Evolutionary conservation across 2,888 invertebrate genomes (phyloP), one percentile per base, ranked within the genome.

Genomic region (Netelia fuscicornis): DNA sequence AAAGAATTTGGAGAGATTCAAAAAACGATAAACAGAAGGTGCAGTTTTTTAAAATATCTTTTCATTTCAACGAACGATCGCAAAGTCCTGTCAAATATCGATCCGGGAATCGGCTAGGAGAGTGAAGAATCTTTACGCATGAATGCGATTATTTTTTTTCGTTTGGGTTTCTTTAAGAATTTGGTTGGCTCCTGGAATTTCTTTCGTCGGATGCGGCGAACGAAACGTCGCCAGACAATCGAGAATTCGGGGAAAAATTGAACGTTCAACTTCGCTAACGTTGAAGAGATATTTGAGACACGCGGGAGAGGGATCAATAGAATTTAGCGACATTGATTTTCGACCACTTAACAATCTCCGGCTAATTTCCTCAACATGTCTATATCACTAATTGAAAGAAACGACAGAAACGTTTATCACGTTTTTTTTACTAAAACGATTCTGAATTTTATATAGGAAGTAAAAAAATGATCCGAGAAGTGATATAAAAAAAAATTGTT

Each of bases 231-330:
- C 25, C 11, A 20, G 17, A 77, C 37, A 58, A 60, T 23, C 17
- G 11, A 60, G 60, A 20, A 52, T 78, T 78, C 62, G 62, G 42
- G 13, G 70, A 79, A 79, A 71, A 71, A 79, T 79, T 20, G 48
- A 62, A 37, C 20, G 30, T 20, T 58, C 17, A 44, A 25, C 11
- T 52, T 48, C 13, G 67, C 42, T 60, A 30, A 30, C 48, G 58
- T 13, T 11, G 25, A 11, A 6, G 25, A 30, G 30, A 48, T 58
- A 9, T 10, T 23, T 42, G 62, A 54, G 62, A 79, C 60, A 48
- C 48, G 11, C 30, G 48, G 17, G 56, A 37, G 64, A 37, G n/a
- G 25, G 56, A 37, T 71, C 20, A 17, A 56, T 48, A 13, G 13
- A 13, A 48, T 48, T 48, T 48, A 2, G 13, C 48, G 10, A 13